Evolutionary conservation across 2,113 vertebrate genomes (phyloP).

Genomic region (Thalassoma bifasciatum): DNA sequence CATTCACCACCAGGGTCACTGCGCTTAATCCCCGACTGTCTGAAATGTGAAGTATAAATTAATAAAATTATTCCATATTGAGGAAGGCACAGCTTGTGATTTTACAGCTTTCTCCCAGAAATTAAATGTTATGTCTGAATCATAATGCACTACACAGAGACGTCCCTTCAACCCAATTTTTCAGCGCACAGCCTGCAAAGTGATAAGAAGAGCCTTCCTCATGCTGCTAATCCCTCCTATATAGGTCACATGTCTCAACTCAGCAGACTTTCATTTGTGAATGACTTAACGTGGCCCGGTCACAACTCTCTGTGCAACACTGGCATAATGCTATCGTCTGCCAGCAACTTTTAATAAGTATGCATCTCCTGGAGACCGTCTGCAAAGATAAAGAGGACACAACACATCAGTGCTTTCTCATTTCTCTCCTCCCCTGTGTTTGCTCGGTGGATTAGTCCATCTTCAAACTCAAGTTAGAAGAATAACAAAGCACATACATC

Average conservation of each 20-base stretch:
- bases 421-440: background rate
- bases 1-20: slow-evolving; percentile 4
- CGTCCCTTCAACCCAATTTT: slow-evolving; percentile 23
- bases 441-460: background rate
- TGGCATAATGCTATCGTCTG: background rate
- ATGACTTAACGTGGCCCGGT: slow-evolving; percentile 23
- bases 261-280: slow-evolving; percentile 47
- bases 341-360: background rate
- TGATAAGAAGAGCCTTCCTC: slow-evolving; percentile 55
- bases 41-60: slow-evolving; percentile 10
- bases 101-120: background rate
- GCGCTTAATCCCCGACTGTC: slow-evolving; percentile 23
- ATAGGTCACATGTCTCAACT: slow-evolving; percentile 64
- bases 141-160: slow-evolving; percentile 9
- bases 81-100: background rate
- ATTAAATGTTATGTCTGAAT: slow-evolving; percentile 26
- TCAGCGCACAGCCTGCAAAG: slow-evolving; percentile 15
- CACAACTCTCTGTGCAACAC: background rate
- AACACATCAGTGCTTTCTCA: background rate
- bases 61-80: slow-evolving; percentile 19
- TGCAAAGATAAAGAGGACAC: background rate
- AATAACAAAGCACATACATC: too few relatives aligned
- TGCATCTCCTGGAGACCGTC: background rate
- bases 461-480: too few relatives aligned
- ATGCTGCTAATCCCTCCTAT: slow-evolving; percentile 55